Evolutionary conservation across 2,113 vertebrate species (phyloP).

Genomic region (Cyprinodon variegatus): DNA sequence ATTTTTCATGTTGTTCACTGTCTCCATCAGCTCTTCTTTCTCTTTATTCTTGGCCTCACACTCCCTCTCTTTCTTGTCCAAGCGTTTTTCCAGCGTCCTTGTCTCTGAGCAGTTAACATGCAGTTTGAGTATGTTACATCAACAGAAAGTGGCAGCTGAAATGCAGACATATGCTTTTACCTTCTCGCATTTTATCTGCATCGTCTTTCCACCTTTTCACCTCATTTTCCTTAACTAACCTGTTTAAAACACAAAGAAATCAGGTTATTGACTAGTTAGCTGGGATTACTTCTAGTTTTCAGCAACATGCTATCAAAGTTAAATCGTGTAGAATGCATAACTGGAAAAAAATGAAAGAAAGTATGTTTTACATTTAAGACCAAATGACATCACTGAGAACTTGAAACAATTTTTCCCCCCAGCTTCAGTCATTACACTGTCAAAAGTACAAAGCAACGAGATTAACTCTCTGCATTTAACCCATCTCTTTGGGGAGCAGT

Average conservation of each 20-base stretch:
- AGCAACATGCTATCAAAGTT: not conserved
- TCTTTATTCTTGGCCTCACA: constrained; percentile 94
- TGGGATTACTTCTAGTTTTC: not conserved
- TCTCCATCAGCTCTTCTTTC: constrained; percentile 96
- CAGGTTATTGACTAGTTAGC: not conserved
- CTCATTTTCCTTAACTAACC: constrained; percentile 96
- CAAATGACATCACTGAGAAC: no score
- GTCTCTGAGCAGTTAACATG: constrained; percentile 80
- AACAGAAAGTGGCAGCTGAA: not conserved
- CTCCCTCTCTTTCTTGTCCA: constrained; percentile 94
- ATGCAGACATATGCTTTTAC: constrained; percentile 52
- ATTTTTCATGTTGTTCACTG: constrained; percentile 95
- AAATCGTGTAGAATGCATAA: not conserved
- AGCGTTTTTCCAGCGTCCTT: constrained; percentile 89
- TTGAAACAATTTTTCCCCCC: no score
- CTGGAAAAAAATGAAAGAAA: not conserved
- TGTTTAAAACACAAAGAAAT: constrained; percentile 48
- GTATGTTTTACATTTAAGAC: no score
- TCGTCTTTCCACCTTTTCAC: constrained; percentile 98
- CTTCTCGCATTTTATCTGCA: constrained; percentile 97
- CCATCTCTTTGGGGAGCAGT: no score
- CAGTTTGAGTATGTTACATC: not conserved
- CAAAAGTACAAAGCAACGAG: no score
- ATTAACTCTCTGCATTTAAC: no score
- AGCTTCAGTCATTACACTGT: no score